Base-by-base conservation (phyloP, 2,888 invertebrate species). In the Lycia hirtaria region DNA sequence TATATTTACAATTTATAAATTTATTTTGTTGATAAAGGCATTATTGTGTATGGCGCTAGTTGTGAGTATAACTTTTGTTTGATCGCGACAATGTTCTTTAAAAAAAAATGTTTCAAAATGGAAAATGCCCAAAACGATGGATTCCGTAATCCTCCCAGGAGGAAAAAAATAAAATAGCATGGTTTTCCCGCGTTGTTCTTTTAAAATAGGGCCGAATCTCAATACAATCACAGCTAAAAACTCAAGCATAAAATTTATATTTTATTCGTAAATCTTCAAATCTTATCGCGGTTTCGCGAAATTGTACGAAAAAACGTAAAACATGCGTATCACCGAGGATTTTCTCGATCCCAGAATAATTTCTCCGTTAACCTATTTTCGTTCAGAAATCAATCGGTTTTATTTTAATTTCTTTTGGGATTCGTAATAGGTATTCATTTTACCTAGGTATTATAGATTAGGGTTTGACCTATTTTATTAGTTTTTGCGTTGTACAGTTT, bases 361-460 rank as follows among this genome's bases (percentile, higher is more conserved):
- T 41, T 19, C 15, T n/a, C 9, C 40, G 17, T 54, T 32, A 47
- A 38, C 45, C 53, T 54, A 32, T 40, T 54, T 45, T 54, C 17
- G 32, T 14, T 12, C 7, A 22, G 33, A 35, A 54, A 48, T 54
- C 32, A 41, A 41, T 47, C 47, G 32, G 30, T 38, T 40, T 54
- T 47, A 54, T 48, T 41, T 48, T 47, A 48, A 47, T 54, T 47
- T 54, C 32, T 47, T 48, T 54, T 10, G 40, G 40, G 47, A 47
- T 47, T 54, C 38, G 32, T 24, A 10, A 4, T 54, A 20, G 20
- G 10, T 41, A 15, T 10, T 15, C n/a, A 24, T 22, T 7, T 9
- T 32, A 38, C 15, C 17, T 26, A 17, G 40, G 24, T 24, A 24
- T 40, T 24, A 24, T 38, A 24, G 14, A 24, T 22, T 24, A 24